Evolutionary conservation across 2,797 vertebrate species (phyloP).

Genomic region (Triplophysa bombifrons): DNA sequence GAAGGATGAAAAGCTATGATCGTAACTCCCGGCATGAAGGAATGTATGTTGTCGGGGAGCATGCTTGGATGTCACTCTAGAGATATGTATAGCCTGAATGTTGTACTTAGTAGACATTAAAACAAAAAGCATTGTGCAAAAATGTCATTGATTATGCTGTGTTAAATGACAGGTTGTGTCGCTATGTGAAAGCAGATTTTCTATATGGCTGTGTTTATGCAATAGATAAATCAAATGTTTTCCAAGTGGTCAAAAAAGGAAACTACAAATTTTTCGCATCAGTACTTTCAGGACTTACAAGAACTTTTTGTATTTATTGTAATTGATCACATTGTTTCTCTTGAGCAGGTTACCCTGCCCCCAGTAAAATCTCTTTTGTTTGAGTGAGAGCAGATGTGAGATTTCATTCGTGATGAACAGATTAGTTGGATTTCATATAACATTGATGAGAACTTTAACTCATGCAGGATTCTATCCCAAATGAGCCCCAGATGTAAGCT

Average conservation of each 20-base stretch:
- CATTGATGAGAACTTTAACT: slow-evolving; percentile 23
- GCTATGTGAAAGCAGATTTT: not conserved
- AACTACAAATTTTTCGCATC: not conserved
- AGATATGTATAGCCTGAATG: slow-evolving; percentile 42
- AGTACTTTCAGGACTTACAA: too few relatives aligned
- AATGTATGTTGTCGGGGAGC: slow-evolving; percentile 40
- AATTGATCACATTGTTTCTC: too few relatives aligned
- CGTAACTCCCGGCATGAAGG: slow-evolving; percentile 43
- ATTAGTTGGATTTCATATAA: slow-evolving; percentile 31
- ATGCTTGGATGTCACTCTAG: slow-evolving; percentile 41
- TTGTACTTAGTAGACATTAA: slow-evolving; percentile 39
- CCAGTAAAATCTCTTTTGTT: not conserved
- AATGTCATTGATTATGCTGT: slow-evolving; percentile 20
- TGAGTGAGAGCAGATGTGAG: not conserved
- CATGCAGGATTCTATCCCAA: slow-evolving; percentile 8
- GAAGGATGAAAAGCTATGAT: slow-evolving; percentile 50
- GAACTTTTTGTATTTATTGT: too few relatives aligned
- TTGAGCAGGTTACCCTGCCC: too few relatives aligned
- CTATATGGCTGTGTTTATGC: not conserved
- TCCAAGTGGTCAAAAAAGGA: not conserved
- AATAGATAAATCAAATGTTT: slow-evolving; percentile 10
- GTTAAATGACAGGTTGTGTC: slow-evolving; percentile 5
- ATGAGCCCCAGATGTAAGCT: slow-evolving; percentile 23
- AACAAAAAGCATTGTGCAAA: slow-evolving; percentile 18
- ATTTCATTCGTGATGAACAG: not conserved